Evolutionary conservation across 2,113 vertebrate species (phyloP), one percentile per base, ranked within the genome.

Genomic region (Erythrocercus mccallii): DNA sequence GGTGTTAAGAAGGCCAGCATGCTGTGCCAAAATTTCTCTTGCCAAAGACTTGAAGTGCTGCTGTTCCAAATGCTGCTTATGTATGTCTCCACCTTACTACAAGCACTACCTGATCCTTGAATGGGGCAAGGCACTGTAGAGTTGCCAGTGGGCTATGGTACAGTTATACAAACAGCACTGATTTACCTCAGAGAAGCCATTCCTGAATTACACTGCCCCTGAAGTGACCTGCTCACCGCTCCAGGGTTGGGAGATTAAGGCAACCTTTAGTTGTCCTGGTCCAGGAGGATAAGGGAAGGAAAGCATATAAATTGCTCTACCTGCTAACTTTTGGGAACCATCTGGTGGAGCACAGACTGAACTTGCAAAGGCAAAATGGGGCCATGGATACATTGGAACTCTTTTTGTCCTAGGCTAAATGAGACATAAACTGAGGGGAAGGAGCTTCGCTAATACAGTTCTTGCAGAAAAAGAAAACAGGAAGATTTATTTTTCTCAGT

Each of bases 391-490:
- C n/a, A 5, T 0, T 38, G 61, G 24, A 81, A 79, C 50, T 53
- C 12, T 19, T 27, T 37, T 54, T 7, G 1, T 40, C 45, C 37
- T 35, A 12, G 8, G 69, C 20, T 62, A 71, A 58, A 78, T n/a
- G 42, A 91, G 44, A 81, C 27, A 61, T 23, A 64, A 92, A 69
- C 5, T 13, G 54, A 77, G 37, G 58, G 54, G 28, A 24, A 86
- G 45, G 45, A 87, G 22, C 12, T 35, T 72, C 0, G 0, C 20
- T 72, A 33, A n/a, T 31, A 45, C 3, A 71, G 4, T 33, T 74
- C 30, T n/a, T n/a, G 38, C 11, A 48, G 56, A 58, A 71, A 56
- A 88, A 85, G 35, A 40, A 56, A 71, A 48, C 10, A n/a, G 9
- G 20, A 64, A 42, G 11, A 19, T 47, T 74, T 88, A 10, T 17